These are phyloP conservation scores for Drosophila multiciliata DNA, from an alignment of 2,888 invertebrate species.

Conservation along the genomic window DNA sequence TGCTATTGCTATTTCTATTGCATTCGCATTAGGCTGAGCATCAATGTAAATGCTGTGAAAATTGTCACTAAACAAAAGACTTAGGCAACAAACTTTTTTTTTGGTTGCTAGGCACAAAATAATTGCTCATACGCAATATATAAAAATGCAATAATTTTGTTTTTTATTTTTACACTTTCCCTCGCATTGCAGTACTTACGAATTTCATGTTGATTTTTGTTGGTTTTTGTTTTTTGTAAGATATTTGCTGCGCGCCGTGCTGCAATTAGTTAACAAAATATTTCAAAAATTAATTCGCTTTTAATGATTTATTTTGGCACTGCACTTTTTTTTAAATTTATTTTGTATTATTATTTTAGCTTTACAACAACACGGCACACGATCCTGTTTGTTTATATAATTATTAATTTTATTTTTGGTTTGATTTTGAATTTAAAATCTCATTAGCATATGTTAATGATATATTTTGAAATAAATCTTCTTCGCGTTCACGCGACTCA, in stretches of 20 bases:
- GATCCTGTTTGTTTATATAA: conserved; percentile 1
- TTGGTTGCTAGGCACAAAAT: conserved; percentile 3
- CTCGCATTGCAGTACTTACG: conserved; percentile 62
- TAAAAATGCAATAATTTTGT: conserved; percentile 31
- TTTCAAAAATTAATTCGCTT: conserved; percentile 62
- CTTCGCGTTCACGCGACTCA: conserved; percentile 43
- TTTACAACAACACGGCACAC: conserved; percentile 30
- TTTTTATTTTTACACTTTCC: conserved; percentile 13
- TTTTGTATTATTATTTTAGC: neutral
- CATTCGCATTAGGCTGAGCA: conserved; percentile 31
- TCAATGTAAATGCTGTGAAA: conserved; percentile 57
- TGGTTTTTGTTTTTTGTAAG: conserved; percentile 38
- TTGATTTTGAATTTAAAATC: conserved; percentile 20
- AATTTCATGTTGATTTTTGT: conserved; percentile 72
- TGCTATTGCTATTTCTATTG: conserved; percentile 31
- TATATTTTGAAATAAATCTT: conserved; percentile 7
- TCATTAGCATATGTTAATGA: conserved; percentile 4
- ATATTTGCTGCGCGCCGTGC: conserved; percentile 40
- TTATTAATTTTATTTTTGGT: neutral
- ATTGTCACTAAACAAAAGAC: conserved; percentile 71
- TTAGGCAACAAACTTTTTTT: conserved; percentile 64
- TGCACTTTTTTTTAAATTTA: conserved; percentile 45
- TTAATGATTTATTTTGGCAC: conserved; percentile 48
- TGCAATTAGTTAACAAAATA: conserved; percentile 77
- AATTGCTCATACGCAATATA: conserved; percentile 41